Percentiles rank a stretch among this genome's conserved stretches.
Conservation (phyloP, 2,888 invertebrate species). For the Spialia ferax region DNA sequence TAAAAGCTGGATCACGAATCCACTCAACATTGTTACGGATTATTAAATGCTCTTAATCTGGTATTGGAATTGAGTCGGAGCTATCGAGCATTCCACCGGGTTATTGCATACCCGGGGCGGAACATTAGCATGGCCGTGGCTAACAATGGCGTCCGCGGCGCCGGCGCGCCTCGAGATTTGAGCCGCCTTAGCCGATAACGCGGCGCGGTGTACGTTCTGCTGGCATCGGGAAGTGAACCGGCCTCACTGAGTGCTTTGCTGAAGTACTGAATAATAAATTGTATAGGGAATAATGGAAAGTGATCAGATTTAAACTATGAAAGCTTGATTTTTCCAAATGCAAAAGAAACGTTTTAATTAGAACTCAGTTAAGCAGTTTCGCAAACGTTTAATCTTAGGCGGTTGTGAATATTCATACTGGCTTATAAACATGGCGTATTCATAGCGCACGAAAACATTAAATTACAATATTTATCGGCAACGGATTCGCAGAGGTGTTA, state of each 20-base stretch:
- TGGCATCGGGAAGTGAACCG: constrained; percentile 19
- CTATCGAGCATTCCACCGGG: constrained; percentile 46
- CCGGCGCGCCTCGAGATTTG: constrained; percentile 49
- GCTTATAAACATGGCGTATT: constrained; percentile 9
- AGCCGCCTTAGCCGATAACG: constrained; percentile 58
- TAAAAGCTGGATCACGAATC: constrained; percentile 38
- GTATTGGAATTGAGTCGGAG: constrained; percentile 32
- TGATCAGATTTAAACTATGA: not conserved
- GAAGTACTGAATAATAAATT: constrained; percentile 15
- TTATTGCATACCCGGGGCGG: constrained; percentile 43
- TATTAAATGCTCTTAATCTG: constrained; percentile 38
- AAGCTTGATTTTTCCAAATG: not conserved
- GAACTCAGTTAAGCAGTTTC: not conserved
- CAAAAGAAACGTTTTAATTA: not conserved
- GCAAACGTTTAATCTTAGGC: not conserved
- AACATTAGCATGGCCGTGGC: constrained; percentile 36
- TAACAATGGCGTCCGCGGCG: constrained; percentile 52
- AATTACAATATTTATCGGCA: constrained; percentile 25
- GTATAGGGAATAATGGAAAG: not conserved
- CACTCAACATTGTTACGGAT: constrained; percentile 34
- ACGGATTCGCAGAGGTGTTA: constrained; percentile 33
- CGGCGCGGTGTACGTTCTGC: constrained; percentile 21
- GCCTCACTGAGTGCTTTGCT: constrained; percentile 3
- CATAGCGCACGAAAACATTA: constrained; percentile 1
- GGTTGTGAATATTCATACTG: not conserved